Conservation (phyloP, 2,113 vertebrate species). For the Neopipo cinnamomea region DNA sequence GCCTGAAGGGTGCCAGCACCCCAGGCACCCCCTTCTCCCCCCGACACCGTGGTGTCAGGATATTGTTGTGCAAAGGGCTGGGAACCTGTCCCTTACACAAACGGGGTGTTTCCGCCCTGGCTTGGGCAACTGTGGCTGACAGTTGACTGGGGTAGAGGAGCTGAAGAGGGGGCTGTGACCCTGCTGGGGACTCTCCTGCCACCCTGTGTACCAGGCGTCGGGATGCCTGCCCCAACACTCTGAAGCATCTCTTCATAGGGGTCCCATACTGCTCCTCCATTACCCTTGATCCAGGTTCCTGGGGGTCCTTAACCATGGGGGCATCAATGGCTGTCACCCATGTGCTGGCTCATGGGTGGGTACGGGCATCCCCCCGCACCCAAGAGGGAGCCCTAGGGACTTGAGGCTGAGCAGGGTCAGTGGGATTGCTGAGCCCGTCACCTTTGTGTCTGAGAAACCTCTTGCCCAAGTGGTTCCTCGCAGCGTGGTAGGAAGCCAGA, state of each 20-base stretch:
- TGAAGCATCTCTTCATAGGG: neutral
- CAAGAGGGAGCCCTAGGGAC: neutral
- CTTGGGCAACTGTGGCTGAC: constrained; percentile 21
- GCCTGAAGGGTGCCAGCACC: neutral
- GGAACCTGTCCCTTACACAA: constrained; percentile 54
- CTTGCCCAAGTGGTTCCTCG: neutral
- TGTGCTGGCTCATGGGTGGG: neutral
- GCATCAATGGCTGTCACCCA: neutral
- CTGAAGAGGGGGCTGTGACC: neutral
- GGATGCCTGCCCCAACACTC: neutral
- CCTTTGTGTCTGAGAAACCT: neutral
- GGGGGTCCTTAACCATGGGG: neutral
- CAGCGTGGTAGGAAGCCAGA: neutral
- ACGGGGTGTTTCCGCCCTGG: neutral
- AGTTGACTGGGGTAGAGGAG: neutral
- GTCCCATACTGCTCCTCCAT: neutral
- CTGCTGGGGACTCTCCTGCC: neutral
- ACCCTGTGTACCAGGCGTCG: neutral
- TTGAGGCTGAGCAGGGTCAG: neutral
- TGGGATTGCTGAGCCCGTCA: neutral
- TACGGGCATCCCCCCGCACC: accelerated
- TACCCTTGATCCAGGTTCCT: neutral
- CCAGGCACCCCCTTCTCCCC: accelerated
- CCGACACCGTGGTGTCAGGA: accelerated
- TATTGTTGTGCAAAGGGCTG: constrained; percentile 23